Base-by-base conservation (phyloP, 1,140 invertebrate species). In the Pogonomyrmex californicus region DNA sequence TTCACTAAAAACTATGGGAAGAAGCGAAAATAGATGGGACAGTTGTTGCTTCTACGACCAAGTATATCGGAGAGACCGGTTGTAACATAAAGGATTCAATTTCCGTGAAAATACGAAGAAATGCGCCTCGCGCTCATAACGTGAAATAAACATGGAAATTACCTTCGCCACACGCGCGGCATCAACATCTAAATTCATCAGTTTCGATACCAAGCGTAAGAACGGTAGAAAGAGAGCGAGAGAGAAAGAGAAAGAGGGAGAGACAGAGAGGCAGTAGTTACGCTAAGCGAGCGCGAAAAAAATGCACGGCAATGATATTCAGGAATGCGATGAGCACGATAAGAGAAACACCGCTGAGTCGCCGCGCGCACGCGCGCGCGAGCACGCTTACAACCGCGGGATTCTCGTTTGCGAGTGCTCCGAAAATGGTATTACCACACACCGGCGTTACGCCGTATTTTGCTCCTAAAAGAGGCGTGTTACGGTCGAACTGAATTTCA, bases 311-410 rank as follows among this genome's bases (percentile, higher is more conserved):
- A 83, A 60, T 62, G 63, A 73, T 71, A 87, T 86, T 83, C 76
- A 87, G 87, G 87, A 90, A 90, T 89, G 88, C 77, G 85, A 87
- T 44, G 78, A 82, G 58, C 36, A 65, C 47, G 73, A 88, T 75
- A 85, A 88, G 70, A 65, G 47, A 63, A 44, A 65, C 77, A 77
- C 63, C 38, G 66, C 54, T 41, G 66, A 73, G 54, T 75, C 56
- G 68, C 41, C 38, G 41, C 10, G 51, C n/a, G 63, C 36, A n/a
- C 56, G 56, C 47, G 12, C 6, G 51, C n/a, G 63, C 36, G 38
- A n/a, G 56, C 47, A 6, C 6, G 44, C 47, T 38, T 58, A 60
- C 30, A 10, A 60, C 30, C 68, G n/a, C 30, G 68, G 17, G 41
- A 62, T 41, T 73, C 65, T 70, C 23, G 38, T 33, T 70, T 49